A percentile compares a stretch with the other conserved stretches of the same genome.
Evolutionary conservation across 2,888 invertebrate genomes (phyloP).

Genomic region (Axea sp.): DNA sequence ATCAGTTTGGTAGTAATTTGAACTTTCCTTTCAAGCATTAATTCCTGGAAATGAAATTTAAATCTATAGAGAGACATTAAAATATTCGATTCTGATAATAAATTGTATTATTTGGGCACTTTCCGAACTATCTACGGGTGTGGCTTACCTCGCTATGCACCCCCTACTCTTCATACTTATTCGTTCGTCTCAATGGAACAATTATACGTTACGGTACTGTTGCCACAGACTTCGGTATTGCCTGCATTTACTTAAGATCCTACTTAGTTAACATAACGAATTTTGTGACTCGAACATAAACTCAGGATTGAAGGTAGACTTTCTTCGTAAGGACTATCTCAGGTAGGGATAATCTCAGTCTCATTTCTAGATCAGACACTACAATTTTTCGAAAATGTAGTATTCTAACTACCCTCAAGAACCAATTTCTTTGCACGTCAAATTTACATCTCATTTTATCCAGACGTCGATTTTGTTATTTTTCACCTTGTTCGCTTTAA

Average conservation of each 20-base stretch:
- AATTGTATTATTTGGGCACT: slow-evolving; percentile 53
- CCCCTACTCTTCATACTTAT: slow-evolving; percentile 16
- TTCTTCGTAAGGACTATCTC: too few relatives aligned
- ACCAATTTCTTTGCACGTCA: too few relatives aligned
- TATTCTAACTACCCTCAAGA: too few relatives aligned
- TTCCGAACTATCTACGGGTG: slow-evolving; percentile 32
- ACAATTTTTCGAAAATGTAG: too few relatives aligned
- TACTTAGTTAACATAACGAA: slow-evolving; percentile 44
- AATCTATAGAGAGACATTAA: slow-evolving; percentile 37
- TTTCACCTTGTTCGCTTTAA: too few relatives aligned
- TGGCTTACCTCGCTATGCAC: slow-evolving; percentile 6
- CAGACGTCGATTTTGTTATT: too few relatives aligned
- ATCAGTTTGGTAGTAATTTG: slow-evolving; percentile 26
- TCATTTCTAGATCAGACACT: too few relatives aligned
- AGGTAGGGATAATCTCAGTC: too few relatives aligned
- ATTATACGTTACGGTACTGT: slow-evolving; percentile 49
- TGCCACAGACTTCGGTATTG: slow-evolving; percentile 36
- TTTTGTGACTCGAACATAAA: slow-evolving; percentile 38
- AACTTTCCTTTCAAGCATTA: slow-evolving; percentile 19
- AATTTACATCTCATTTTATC: too few relatives aligned
- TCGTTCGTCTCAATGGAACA: slow-evolving; percentile 47
- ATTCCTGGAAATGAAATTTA: slow-evolving; percentile 20
- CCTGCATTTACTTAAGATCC: slow-evolving; percentile 37
- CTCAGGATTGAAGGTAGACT: slow-evolving; percentile 15
- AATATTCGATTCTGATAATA: slow-evolving; percentile 42